Base-by-base conservation (phyloP, 2,888 invertebrate genomes). In the Apodemia hepburni region DNA sequence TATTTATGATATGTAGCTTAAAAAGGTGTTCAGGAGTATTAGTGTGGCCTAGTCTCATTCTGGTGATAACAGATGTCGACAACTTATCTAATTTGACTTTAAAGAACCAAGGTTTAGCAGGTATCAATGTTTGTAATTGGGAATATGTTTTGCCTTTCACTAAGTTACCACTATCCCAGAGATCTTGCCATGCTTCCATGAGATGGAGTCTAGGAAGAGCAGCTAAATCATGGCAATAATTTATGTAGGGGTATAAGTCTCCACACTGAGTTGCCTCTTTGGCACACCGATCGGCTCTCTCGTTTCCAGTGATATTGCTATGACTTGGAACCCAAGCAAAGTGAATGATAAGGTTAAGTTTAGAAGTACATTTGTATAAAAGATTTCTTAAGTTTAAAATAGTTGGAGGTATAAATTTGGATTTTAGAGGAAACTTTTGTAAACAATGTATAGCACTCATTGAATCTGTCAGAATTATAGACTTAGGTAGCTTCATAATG, bases 151-250 rank as follows among this genome's bases (percentile, higher is more conserved):
- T 51, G 11, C 49, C 49, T 18, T 51, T 51, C 18, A 51, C 49
- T 11, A 51, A 17, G 2, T 8, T 22, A 51, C n/a, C 49, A 1
- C 49, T 22, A 9, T 51, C 49, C 49, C 49, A 51, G 11, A 51
- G 11, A 5, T 7, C 7, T 51, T 51, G 17, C 49, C 49, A 51
- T 6, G 49, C 18, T 6, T 51, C 18, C 18, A 11, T 51, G 1
- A 51, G n/a, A 51, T 22, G 49, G 18, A 22, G 6, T 51, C 18
- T 51, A 15, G 49, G 18, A 22, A 51, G 49, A 2, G 18, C 49
- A 18, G 49, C 49, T 51, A 51, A 22, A 51, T 51, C 49, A 51
- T 51, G 49, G 11, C 49, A 51, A 17, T 51, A 51, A 18, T 51
- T 51, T 9, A 51, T 18, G 11, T 51, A 51, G 1, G 49, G 49